These are phyloP conservation scores for Solenodon paradoxus DNA, from an alignment of 2,113 vertebrate species.

Conservation along the genomic window DNA sequence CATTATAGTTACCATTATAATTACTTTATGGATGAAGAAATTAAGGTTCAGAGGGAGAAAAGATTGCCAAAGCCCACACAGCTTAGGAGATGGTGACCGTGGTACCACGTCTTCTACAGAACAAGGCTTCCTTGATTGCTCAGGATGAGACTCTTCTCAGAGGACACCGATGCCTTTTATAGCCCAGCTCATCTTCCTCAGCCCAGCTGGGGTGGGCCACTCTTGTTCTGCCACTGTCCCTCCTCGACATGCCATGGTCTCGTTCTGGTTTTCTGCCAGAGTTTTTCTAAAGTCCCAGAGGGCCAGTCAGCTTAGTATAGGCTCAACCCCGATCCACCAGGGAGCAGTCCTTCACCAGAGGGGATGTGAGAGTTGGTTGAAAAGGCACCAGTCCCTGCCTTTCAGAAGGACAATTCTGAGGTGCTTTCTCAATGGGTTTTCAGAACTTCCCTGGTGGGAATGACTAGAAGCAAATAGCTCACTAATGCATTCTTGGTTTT, in stretches of 20 bases:
- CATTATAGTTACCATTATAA: conserved; percentile 48
- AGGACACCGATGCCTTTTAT: neutral
- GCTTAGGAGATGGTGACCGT: neutral
- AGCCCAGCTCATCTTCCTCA: neutral
- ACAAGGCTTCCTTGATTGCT: neutral
- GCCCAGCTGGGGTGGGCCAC: neutral
- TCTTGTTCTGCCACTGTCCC: neutral
- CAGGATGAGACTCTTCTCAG: neutral
- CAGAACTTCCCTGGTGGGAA: fast-evolving
- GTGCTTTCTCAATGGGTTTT: neutral
- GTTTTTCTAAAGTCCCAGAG: neutral
- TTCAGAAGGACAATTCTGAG: neutral
- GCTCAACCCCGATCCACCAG: neutral
- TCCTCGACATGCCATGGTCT: neutral
- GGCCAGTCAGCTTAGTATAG: neutral
- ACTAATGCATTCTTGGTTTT: neutral
- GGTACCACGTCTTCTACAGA: neutral
- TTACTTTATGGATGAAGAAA: conserved; percentile 32
- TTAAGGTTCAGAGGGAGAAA: conserved; percentile 38
- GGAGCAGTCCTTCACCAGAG: neutral
- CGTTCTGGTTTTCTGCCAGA: neutral
- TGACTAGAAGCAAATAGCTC: neutral
- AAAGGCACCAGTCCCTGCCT: neutral
- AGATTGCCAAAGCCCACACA: neutral
- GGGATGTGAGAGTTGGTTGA: neutral